Base-by-base conservation (phyloP, 2,113 vertebrate species). In the Cyprinus carpio region DNA sequence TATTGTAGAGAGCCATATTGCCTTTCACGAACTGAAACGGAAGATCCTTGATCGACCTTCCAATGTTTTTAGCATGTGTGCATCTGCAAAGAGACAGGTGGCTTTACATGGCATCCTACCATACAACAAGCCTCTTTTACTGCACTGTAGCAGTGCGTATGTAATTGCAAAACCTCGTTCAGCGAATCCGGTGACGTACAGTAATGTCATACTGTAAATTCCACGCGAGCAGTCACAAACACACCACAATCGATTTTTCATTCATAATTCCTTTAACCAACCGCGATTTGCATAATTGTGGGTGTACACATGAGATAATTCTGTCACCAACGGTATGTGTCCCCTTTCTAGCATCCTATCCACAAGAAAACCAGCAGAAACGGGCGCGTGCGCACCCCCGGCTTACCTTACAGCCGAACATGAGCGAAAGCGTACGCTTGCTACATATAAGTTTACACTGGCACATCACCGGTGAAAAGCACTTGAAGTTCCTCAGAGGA, bases 351-450 rank as follows among this genome's bases (percentile, higher is more conserved):
- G 40, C 27, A 40, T 46, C 20, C 83, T 40, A 40, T n/a, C 34
- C 69, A 7, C 16, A 29, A 31, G 51, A 34, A 49, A 43, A 69
- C n/a, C 56, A 40, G 9, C 79, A 64, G 54, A 67, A 81, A 65
- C 64, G 82, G 56, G 11, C 43, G 84, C 40, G 23, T 31, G 23
- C 75, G 51, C 51, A 20, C 51, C 25, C 74, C 43, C 13, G 23
- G 51, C 92, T 89, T 89, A 96, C 95, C 95, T 96, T 96, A 88
- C 95, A 96, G n/a, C 95, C 95, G 92, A 96, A 96, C 95, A 96
- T 95, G 74, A 96, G 94, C 7, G 95, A 96, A 10, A 96, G 93
- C 18, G 95, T 96, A 88, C 95, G 94, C 90, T 95, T 94, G 93
- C 94, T 96, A 92, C 95, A 96, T 90, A 95, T 94, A 90, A 96